Evolutionary conservation across 2,797 vertebrate genomes (phyloP), one percentile per base, ranked within the genome.

Genomic region (Tangara arthus): DNA sequence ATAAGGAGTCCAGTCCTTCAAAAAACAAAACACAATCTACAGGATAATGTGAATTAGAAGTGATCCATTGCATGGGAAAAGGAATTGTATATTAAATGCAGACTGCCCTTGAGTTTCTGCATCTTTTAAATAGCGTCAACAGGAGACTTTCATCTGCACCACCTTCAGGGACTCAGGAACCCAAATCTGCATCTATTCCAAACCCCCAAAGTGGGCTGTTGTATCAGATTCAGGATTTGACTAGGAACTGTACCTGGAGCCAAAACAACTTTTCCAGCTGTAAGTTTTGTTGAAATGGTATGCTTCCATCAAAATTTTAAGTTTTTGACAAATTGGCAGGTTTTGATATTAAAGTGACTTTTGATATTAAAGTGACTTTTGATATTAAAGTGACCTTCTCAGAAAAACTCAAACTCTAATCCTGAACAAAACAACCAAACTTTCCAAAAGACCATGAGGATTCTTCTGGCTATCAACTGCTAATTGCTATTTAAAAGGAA

Each of bases 281-380:
- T 71, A 68, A 35, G 34, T 30, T 92, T 78, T 82, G 30, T 61
- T 94, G 57, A 87, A 90, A 89, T 82, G 30, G 50, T 84, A 79
- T 1, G 4, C 11, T 72, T 92, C 59, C 75, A 82, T 46, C n/a
- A 64, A 32, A 65, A 84, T 12, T 78, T 57, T 41, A 47, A 86
- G 26, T 89, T 92, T 92, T 56, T 71, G 37, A 81, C 49, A 72
- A 91, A 82, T 8, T 50, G 52, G 30, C 24, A 61, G 44, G 0
- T 76, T 84, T 72, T 55, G 23, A 69, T 14, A 47, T 42, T 76
- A 30, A 76, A 89, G 42, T 32, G 27, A 72, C 30, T 55, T 55
- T 53, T 21, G 30, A 53, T 53, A n/a, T 39, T 82, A 27, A 79
- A 89, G 42, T n/a, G 27, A 65, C 30, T 55, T 55, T 53, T 21